A percentile compares a stretch with the other conserved stretches of the same genome.
phyloP scores from a whole-genome alignment of 2,113 vertebrate species.

The Muscicapa adusta region DNA sequence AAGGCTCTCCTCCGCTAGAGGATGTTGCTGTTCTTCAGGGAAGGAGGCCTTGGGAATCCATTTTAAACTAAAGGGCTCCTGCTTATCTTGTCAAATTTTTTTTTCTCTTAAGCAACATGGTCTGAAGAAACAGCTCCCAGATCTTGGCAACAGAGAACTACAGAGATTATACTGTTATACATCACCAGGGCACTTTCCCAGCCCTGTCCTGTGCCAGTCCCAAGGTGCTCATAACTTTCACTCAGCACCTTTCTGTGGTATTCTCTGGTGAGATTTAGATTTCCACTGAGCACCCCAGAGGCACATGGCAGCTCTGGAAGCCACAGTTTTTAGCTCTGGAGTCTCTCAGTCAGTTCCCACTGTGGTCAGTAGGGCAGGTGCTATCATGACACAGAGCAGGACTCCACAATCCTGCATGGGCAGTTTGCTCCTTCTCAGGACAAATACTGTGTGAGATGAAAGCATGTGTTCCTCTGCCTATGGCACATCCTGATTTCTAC shows the following conservation, averaged over 20 bases:
- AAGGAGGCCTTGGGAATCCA: background rate
- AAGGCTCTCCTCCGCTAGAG: accelerated
- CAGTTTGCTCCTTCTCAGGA: background rate
- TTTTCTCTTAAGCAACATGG: background rate
- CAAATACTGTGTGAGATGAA: background rate
- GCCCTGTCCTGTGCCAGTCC: background rate
- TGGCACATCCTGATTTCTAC: background rate
- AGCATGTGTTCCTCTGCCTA: background rate
- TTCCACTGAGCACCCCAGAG: background rate
- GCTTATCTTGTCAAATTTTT: background rate
- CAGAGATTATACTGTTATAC: background rate
- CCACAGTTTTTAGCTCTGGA: background rate
- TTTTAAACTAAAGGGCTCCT: background rate
- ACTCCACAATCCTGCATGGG: background rate
- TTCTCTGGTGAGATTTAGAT: background rate
- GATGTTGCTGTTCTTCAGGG: background rate
- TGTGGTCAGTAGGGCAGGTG: background rate
- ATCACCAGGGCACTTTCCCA: background rate
- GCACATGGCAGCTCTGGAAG: background rate
- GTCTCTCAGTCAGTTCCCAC: background rate
- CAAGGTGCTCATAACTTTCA: background rate
- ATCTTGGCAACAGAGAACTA: background rate
- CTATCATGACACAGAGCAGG: background rate
- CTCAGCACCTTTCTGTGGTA: background rate
- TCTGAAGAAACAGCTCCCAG: background rate